Evolutionary conservation across 1,140 invertebrate genomes (phyloP), one percentile per base, ranked within the genome.

Genomic region (Batillaria attramentaria): DNA sequence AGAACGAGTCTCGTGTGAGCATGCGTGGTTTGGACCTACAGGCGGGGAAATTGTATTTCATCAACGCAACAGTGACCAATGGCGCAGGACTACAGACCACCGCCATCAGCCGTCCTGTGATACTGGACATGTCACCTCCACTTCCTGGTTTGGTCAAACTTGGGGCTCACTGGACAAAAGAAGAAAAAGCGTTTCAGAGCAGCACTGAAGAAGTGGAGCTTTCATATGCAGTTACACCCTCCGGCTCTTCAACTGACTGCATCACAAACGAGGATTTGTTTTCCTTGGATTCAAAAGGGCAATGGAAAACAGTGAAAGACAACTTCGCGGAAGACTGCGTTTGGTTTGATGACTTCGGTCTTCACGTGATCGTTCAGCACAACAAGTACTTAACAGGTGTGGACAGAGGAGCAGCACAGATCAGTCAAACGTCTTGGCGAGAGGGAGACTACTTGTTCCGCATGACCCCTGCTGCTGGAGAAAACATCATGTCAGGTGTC

Each of bases 61-160:
- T 46, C 20, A 24, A 31, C 28, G 20, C 66, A 18, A 74, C 35
- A 16, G 18, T 68, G 24, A 73, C 65, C 24, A 79, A 79, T n/a
- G 69, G 78, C n/a, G 78, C 78, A 31, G 78, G 70, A 2, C 41
- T 79, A 18, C 41, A 43, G 39, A 43, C 70, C 0, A 31, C 5
- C 35, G 31, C 33, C n/a, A 35, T 41, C 20, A 75, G 54, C 35
- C n/a, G 31, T 24, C 73, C 73, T 37, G 20, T 75, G 54, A 24
- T 75, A 5, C 54, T 75, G 10, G 73, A 75, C 39, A n/a, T 75
- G 18, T 75, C 68, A 42, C 68, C 68, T 39, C 68, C 68, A 18
- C 18, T 24, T 24, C 68, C 24, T 4, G 68, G 68, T 18, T 20
- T n/a, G 20, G 37, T 70, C 20, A 70, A 70, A 41, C 37, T 70